phyloP scores from a whole-genome alignment of 1,140 invertebrate genomes.

The Lordiphosa collinella region DNA sequence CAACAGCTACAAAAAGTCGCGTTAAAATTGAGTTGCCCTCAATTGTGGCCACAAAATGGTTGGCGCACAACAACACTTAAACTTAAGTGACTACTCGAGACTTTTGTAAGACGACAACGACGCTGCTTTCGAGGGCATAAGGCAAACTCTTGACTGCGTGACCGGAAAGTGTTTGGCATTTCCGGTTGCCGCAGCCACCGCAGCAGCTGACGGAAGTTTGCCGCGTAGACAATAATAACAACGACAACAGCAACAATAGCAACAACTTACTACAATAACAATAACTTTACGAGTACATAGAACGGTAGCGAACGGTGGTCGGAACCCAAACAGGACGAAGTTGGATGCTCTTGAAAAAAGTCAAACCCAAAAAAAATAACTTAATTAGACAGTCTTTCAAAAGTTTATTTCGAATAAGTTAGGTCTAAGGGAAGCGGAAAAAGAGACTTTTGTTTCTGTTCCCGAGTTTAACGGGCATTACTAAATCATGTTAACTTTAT shows the following conservation, averaged over 20 bases:
- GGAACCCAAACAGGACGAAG: no score
- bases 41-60: conserved; percentile 67
- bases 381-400: no score
- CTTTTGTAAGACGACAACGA: conserved; percentile 22
- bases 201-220: conserved; percentile 44
- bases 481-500: no score
- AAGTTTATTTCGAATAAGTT: no score
- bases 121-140: not conserved
- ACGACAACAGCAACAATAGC: conserved; percentile 12
- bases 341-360: not conserved
- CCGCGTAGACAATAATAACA: conserved; percentile 52
- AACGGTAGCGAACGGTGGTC: no score
- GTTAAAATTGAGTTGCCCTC: conserved; percentile 63
- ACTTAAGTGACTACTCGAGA: conserved; percentile 72
- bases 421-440: no score
- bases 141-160: conserved; percentile 54
- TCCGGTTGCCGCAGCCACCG: conserved; percentile 59
- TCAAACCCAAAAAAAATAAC: not conserved
- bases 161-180: conserved; percentile 71
- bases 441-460: no score
- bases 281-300: conserved; percentile 10
- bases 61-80: conserved; percentile 70
- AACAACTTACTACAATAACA: not conserved
- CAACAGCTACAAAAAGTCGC: conserved; percentile 30
- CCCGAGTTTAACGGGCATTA: no score